phyloP scores from a whole-genome alignment of 2,888 invertebrate genomes.

The Synergus gifuensis region DNA sequence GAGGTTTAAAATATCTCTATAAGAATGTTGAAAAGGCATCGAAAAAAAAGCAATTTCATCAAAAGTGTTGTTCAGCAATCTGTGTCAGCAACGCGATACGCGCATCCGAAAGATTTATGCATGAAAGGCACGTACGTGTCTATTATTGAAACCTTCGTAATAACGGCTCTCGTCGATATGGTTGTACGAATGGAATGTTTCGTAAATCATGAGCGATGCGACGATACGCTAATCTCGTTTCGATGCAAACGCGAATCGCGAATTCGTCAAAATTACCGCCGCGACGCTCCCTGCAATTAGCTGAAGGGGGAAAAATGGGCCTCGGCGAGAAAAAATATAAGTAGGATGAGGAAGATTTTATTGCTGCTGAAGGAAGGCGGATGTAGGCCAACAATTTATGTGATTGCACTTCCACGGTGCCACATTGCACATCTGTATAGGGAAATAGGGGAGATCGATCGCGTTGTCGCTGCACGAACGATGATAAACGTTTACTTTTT shows the following conservation, averaged over 20 bases:
- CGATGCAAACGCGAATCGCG: conserved; percentile 54
- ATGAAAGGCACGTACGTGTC: conserved; percentile 65
- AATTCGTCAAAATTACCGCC: conserved; percentile 48
- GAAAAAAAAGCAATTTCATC: conserved; percentile 38
- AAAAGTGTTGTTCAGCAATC: conserved; percentile 59
- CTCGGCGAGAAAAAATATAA: neutral
- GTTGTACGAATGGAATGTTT: conserved; percentile 57
- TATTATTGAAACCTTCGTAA: conserved; percentile 71
- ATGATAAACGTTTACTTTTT: conserved; percentile 58
- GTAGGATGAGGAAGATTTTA: conserved; percentile 9
- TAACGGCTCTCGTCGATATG: conserved; percentile 61
- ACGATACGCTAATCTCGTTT: conserved; percentile 69
- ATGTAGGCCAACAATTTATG: conserved; percentile 41
- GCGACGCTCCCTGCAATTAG: conserved; percentile 21
- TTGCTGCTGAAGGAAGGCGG: conserved; percentile 26
- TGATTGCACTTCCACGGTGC: conserved; percentile 17
- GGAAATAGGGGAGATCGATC: conserved; percentile 29
- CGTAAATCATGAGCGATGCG: conserved; percentile 68
- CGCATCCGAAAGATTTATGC: conserved; percentile 65
- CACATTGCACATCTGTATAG: conserved; percentile 29
- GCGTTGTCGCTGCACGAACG: conserved; percentile 49
- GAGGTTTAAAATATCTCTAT: no score
- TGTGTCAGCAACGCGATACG: conserved; percentile 56
- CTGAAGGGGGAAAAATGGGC: neutral
- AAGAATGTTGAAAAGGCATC: no score